Percentiles rank a stretch among this genome's conserved stretches.
phyloP scores from a whole-genome alignment of 2,888 invertebrate species.

The Protonemura montana region DNA sequence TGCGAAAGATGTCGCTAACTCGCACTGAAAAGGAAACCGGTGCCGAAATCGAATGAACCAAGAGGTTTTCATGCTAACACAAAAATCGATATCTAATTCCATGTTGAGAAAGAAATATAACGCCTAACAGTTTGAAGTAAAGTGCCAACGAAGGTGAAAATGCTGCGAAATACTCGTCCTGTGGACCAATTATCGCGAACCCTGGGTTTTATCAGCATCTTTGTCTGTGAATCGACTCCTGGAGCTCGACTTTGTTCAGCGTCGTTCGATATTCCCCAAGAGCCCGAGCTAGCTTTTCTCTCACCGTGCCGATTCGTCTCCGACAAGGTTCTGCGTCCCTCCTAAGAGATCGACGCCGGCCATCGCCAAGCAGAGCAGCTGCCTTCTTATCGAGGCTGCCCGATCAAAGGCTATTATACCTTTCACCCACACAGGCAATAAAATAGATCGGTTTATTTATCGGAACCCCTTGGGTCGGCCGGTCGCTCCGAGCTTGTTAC shows the following conservation, averaged over 20 bases:
- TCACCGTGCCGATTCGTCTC: neutral
- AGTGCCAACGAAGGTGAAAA: neutral
- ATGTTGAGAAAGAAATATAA: neutral
- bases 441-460: slow-evolving; percentile 26
- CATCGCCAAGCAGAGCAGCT: slow-evolving; percentile 1
- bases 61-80: neutral
- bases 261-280: neutral
- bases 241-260: neutral
- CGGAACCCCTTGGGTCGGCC: neutral
- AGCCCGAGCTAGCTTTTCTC: neutral
- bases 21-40: neutral
- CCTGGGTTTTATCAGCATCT: neutral
- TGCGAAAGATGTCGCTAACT: neutral
- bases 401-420: slow-evolving; percentile 14
- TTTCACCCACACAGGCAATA: slow-evolving; percentile 24
- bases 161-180: neutral
- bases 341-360: neutral
- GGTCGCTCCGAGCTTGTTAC: neutral
- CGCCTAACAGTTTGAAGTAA: neutral
- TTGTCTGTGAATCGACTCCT: neutral
- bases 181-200: neutral
- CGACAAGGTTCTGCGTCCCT: neutral
- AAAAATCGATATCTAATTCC: neutral
- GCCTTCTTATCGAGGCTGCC: neutral
- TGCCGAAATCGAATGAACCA: neutral